Base-by-base conservation (phyloP, 2,888 invertebrate genomes). In the Acleris literana region DNA sequence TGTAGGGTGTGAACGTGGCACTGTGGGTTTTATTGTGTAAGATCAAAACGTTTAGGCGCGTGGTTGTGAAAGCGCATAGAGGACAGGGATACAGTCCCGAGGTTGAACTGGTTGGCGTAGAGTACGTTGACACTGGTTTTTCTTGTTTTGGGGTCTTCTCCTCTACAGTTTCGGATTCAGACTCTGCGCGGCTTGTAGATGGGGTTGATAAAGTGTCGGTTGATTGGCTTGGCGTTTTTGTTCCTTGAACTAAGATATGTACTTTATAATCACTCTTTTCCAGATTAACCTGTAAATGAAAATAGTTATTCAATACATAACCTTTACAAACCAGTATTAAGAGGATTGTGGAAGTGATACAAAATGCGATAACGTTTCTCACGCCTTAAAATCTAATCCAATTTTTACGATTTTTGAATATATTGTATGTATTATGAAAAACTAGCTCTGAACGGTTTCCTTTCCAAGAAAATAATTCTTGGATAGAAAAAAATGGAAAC, bases 11-110 rank as follows among this genome's bases (percentile, higher is more conserved):
- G 74, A 85, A 91, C 57, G 93, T 93, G 63, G 93, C 88, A 74
- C 94, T 93, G 77, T 96, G 96, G 72, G 94, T 94, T 87, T 95
- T 96, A 68, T 94, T 94, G 79, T 97, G 97, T 70, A 95, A 86
- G 70, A 96, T 94, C 78, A 97, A 93, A 52, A 96, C 95, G 82
- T 96, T 96, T 25, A 96, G 88, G 33, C 96, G 93, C 17, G 93
- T 90, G 39, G 96, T 94, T 25, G 94, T 93, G 77, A 96, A 97
- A 61, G 90, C 82, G 77, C 96, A 96, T 43, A 94, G 84, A 73
- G 93, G 94, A 79, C 96, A 96, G 44, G 94, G 92, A 80, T 94
- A 95, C 39, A 81, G 80, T 64, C 88, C 92, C 44, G 86, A 74
- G 72, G 76, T 82, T 55, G 88, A 82, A 33, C 78, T 75, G 25